phyloP scores from a whole-genome alignment of 2,113 vertebrate genomes.

The Corythaeola cristata region DNA sequence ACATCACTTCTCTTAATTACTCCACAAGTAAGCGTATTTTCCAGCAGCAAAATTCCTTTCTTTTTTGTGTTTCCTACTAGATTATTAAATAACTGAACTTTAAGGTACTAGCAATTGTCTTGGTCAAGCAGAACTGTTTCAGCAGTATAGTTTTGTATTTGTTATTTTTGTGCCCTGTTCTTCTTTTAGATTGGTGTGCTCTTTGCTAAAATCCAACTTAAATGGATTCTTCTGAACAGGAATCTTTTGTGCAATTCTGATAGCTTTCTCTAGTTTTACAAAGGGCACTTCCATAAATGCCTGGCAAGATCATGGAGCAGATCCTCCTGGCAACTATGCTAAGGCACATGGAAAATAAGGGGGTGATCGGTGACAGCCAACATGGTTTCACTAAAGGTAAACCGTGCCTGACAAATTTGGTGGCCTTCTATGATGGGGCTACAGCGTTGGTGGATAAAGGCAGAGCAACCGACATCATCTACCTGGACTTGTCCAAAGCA shows the following conservation, averaged over 20 bases:
- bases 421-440: no score
- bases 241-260: not conserved
- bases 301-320: no score
- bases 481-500: no score
- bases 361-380: no score
- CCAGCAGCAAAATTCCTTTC: not conserved
- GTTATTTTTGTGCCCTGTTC: not conserved
- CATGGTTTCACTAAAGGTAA: no score
- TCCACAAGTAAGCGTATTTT: not conserved
- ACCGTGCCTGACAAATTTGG: no score
- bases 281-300: not conserved
- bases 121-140: not conserved
- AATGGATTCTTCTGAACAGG: not conserved
- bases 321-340: no score
- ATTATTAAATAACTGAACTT: not conserved
- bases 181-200: not conserved
- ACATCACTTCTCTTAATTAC: accelerated
- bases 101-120: not conserved
- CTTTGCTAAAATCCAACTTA: not conserved
- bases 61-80: not conserved
- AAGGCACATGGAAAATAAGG: no score
- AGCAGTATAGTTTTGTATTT: not conserved
- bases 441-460: no score
- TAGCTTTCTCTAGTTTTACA: not conserved
- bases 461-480: no score